phyloP scores from a whole-genome alignment of 2,113 vertebrate species.

The Raja brachyura region DNA sequence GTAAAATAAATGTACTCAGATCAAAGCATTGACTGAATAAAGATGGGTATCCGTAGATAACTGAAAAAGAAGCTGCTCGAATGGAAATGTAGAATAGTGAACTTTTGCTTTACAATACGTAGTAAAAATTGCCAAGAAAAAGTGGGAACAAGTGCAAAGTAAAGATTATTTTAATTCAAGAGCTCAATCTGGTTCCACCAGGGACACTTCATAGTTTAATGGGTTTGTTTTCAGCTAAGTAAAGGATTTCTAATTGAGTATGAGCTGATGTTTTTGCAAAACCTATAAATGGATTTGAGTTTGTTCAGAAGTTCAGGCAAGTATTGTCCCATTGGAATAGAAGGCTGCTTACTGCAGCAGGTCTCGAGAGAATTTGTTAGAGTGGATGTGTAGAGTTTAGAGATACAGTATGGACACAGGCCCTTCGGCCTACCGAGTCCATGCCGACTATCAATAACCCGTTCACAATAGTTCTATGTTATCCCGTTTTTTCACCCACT shows the following conservation, averaged over 20 bases:
- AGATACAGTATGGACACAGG: too few species aligned
- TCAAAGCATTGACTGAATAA: conserved; percentile 38
- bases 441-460: too few species aligned
- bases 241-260: not conserved
- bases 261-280: not conserved
- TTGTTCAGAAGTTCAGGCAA: not conserved
- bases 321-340: not conserved
- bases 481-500: too few species aligned
- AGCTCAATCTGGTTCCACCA: not conserved
- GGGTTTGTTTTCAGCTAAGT: not conserved
- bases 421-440: too few species aligned
- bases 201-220: not conserved
- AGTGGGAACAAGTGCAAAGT: not conserved
- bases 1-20: conserved; percentile 41
- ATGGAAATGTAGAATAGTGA: not conserved
- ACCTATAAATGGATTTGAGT: too few species aligned
- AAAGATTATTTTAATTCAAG: not conserved
- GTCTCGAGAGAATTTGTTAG: too few species aligned
- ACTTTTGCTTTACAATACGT: not conserved
- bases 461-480: too few species aligned
- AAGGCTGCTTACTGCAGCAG: not conserved
- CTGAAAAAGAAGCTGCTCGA: not conserved
- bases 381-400: too few species aligned
- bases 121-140: not conserved
- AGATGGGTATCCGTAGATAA: not conserved